Percentiles rank a stretch among this genome's conserved stretches.
These are phyloP conservation scores for Sylvilagus bachmani DNA, from an alignment of 2,113 vertebrate species.

Conservation along the genomic window DNA sequence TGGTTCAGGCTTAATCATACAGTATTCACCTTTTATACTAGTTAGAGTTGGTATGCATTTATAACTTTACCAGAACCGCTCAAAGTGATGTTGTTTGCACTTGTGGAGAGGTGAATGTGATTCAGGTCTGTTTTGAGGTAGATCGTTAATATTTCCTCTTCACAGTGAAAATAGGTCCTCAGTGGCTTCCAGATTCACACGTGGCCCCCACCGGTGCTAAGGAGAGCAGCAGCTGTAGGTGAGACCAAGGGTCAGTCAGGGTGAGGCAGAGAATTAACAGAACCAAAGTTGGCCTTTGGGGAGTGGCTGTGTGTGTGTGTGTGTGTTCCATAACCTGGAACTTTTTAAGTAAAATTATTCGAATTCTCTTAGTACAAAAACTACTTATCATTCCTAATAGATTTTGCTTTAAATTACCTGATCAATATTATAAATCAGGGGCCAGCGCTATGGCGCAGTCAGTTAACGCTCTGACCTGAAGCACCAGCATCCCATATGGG, in stretches of 20 bases:
- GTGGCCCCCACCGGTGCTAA: slow-evolving; percentile 51
- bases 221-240: slow-evolving; percentile 53
- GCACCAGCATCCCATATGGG: too few species aligned
- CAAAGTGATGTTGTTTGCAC: background rate
- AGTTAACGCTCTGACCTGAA: too few species aligned
- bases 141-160: slow-evolving; percentile 9
- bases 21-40: slow-evolving; percentile 57
- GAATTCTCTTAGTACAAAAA: slow-evolving; percentile 80
- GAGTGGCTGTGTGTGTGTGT: background rate
- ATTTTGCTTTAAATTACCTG: slow-evolving; percentile 75
- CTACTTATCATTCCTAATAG: slow-evolving; percentile 77
- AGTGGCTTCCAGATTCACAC: slow-evolving; percentile 42
- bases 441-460: too few species aligned
- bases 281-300: background rate
- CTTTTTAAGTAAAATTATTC: slow-evolving; percentile 77
- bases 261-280: too few species aligned
- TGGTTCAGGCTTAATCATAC: too few species aligned
- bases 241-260: background rate
- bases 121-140: background rate
- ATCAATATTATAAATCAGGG: slow-evolving; percentile 69
- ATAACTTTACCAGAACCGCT: slow-evolving; percentile 33
- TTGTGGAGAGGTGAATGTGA: background rate
- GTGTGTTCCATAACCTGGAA: slow-evolving; percentile 71
- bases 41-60: slow-evolving; percentile 10
- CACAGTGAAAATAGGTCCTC: slow-evolving; percentile 17